Evolutionary conservation across 2,797 vertebrate species (phyloP).

Genomic region (Poeciliopsis turneri): DNA sequence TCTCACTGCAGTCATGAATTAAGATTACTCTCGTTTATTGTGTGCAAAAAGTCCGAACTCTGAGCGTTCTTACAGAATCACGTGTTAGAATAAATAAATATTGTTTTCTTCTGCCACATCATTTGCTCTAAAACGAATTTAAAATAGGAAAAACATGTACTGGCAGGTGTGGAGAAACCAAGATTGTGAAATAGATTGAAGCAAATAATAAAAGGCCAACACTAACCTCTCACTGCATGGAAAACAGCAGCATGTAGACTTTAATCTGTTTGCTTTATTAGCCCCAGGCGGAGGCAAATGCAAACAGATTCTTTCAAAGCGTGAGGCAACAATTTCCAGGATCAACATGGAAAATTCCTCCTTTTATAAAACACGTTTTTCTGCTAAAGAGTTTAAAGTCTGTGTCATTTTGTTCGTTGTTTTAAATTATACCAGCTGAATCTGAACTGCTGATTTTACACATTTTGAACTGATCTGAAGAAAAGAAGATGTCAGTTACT

Average conservation of each 20-base stretch:
- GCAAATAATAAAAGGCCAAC: constrained; percentile 18
- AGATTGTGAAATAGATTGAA: constrained; percentile 50
- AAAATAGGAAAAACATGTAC: constrained; percentile 35
- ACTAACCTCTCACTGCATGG: constrained; percentile 38
- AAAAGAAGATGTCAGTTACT: neutral
- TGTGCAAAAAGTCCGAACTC: neutral
- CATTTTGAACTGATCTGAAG: neutral
- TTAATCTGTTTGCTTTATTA: constrained; percentile 55
- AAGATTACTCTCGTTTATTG: neutral
- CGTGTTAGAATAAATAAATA: neutral
- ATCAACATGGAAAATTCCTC: neutral
- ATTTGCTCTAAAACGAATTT: constrained; percentile 15
- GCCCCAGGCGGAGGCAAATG: constrained; percentile 5
- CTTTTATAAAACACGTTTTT: neutral
- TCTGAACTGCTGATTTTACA: neutral
- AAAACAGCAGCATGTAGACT: constrained; percentile 53
- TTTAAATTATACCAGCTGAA: neutral
- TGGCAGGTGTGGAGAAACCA: constrained; percentile 8
- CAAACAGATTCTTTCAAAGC: constrained; percentile 23
- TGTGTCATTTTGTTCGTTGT: neutral
- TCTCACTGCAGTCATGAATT: neutral
- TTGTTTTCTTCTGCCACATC: neutral
- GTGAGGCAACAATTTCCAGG: constrained; percentile 14
- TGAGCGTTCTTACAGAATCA: neutral
- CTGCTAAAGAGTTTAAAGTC: neutral